Evolutionary conservation across 2,888 invertebrate species (phyloP), one percentile per base, ranked within the genome.

Genomic region (Ischnus inquisitorius): DNA sequence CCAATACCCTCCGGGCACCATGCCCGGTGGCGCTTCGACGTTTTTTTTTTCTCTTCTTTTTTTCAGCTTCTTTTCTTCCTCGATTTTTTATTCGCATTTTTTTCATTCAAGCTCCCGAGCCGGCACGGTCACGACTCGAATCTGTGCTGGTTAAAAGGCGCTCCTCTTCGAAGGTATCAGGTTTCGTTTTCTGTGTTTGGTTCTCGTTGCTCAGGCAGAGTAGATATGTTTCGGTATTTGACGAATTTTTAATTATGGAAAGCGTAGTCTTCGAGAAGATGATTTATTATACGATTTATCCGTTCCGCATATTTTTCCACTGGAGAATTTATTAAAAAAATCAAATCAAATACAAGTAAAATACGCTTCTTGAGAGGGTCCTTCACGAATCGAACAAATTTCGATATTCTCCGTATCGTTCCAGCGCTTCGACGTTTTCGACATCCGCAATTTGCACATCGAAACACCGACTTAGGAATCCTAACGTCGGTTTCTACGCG

Each of bases 101-200:
- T 76, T 68, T 51, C 54, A 60, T 62, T 22, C 68, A 57, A 54
- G 46, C 39, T 41, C n/a, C 5, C 43, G 41, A 54, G 41, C 48
- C 74, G 75, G 75, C 67, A 67, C 74, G 16, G 69, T 77, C 69
- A 79, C 78, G 78, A 79, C 16, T 79, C 54, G 78, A 64, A 62
- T 64, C 64, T n/a, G 12, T 51, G 68, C 54, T 60, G 67, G 34
- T 65, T 51, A 39, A 57, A 69, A n/a, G n/a, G 39, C 39, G 39
- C 46, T 82, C 28, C 39, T 71, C 54, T 67, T 25, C 51, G 16
- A 12, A 4, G 46, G 48, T 34, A 22, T 39, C n/a, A 19, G 22
- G n/a, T 43, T 43, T 39, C 1, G 14, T 62, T 67, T 19, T 39
- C 14, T 12, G 41, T 28, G 43, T 68, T 28, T 51, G 28, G 12